A percentile compares a stretch with the other conserved stretches of the same genome.
phyloP scores from a whole-genome alignment of 2,888 invertebrate species.

The Eudasyphora cyanicolor region DNA sequence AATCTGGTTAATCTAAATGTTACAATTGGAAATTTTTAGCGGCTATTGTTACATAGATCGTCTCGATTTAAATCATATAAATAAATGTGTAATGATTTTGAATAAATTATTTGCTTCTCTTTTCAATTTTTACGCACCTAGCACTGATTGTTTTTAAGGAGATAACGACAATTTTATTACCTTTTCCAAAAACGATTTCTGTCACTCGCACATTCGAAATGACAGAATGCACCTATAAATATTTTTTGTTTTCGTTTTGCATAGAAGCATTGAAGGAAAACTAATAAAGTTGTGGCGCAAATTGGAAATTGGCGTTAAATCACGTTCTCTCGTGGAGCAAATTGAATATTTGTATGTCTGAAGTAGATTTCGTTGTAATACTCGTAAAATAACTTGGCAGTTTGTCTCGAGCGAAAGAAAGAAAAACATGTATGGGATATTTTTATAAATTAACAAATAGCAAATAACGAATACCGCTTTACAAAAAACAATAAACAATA shows the following conservation, averaged over 20 bases:
- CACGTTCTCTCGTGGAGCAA: slow-evolving; percentile 6
- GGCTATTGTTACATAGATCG: too few relatives aligned
- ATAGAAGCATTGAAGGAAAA: background rate
- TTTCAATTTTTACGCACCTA: too few relatives aligned
- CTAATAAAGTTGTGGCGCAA: background rate
- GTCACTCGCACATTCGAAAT: background rate
- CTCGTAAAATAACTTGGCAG: too few relatives aligned
- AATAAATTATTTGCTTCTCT: too few relatives aligned
- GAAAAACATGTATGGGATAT: background rate
- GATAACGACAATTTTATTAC: too few relatives aligned
- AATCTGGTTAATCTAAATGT: too few relatives aligned
- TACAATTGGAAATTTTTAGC: too few relatives aligned
- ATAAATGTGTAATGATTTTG: too few relatives aligned
- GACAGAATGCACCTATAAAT: background rate
- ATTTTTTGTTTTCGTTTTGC: too few relatives aligned
- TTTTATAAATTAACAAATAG: slow-evolving; percentile 19
- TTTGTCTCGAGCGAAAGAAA: background rate
- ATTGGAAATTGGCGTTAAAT: slow-evolving; percentile 16
- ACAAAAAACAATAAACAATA: background rate
- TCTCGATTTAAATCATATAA: too few relatives aligned
- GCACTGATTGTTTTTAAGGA: too few relatives aligned
- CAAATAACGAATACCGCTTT: background rate
- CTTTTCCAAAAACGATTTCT: too few relatives aligned
- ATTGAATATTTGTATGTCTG: slow-evolving; percentile 24
- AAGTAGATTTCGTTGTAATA: background rate